Percentiles rank a stretch among this genome's conserved stretches.
phyloP scores from a whole-genome alignment of 2,113 vertebrate species.

The Aspiorhynchus laticeps region DNA sequence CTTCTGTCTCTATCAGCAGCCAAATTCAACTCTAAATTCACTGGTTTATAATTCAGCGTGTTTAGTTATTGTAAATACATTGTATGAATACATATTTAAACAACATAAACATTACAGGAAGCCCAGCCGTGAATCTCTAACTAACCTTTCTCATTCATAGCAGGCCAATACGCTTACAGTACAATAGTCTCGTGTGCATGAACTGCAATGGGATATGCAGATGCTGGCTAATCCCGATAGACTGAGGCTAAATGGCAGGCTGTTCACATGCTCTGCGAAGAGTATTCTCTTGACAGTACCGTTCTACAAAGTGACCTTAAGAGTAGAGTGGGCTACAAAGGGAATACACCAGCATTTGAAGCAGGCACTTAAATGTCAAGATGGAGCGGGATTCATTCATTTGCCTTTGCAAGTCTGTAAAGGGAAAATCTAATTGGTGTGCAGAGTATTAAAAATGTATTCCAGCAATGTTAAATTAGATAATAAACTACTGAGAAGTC shows the following conservation, averaged over 20 bases:
- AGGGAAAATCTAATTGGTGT: background rate
- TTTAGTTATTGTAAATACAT: background rate
- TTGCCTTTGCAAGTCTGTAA: background rate
- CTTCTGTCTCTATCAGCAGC: background rate
- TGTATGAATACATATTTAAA: background rate
- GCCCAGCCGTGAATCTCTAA: background rate
- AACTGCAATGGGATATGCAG: background rate
- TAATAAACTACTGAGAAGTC: background rate
- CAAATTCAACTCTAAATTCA: conserved; percentile 1
- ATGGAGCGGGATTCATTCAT: conserved; percentile 11
- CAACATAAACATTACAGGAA: background rate
- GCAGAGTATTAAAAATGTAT: background rate
- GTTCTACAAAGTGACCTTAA: conserved; percentile 49
- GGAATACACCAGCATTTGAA: conserved; percentile 27
- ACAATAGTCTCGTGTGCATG: background rate
- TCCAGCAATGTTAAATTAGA: background rate
- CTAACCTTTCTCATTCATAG: conserved; percentile 2
- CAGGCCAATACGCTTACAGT: background rate
- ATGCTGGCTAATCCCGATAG: background rate
- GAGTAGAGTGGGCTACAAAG: conserved; percentile 10
- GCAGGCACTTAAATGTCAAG: conserved; percentile 45
- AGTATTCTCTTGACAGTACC: conserved; percentile 20
- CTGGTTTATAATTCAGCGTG: background rate
- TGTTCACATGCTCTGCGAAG: background rate
- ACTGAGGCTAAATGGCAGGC: conserved; percentile 3